Evolutionary conservation across 2,888 invertebrate species (phyloP).

Genomic region (Tyria jacobaeae): DNA sequence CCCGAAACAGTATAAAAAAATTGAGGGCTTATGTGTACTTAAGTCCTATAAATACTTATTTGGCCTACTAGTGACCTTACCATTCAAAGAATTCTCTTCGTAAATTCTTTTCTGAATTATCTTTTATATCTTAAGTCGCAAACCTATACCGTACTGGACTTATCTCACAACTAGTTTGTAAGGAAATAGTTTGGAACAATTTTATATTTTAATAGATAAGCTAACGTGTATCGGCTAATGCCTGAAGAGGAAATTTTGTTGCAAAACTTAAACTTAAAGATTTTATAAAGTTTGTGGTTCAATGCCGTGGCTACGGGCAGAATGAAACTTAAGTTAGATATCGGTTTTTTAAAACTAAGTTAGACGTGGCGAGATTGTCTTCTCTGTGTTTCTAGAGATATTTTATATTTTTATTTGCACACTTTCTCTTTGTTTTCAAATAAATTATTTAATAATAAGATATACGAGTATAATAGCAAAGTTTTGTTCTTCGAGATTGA

Average conservation of each 20-base stretch:
- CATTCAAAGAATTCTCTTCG: conserved; percentile 47
- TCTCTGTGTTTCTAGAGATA: conserved; percentile 19
- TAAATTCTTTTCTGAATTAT: conserved; percentile 46
- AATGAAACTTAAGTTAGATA: conserved; percentile 38
- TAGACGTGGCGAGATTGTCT: conserved; percentile 25
- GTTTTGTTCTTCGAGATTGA: too few species aligned
- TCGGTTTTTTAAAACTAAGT: conserved; percentile 44
- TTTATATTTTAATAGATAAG: conserved; percentile 61
- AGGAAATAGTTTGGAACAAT: conserved; percentile 55
- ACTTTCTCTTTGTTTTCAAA: conserved; percentile 21
- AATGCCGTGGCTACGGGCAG: conserved; percentile 33
- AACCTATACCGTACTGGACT: conserved; percentile 54
- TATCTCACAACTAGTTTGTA: conserved; percentile 52
- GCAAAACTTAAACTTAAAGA: conserved; percentile 45
- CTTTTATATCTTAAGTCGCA: conserved; percentile 49
- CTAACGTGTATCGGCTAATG: conserved; percentile 49
- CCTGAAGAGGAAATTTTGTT: conserved; percentile 46
- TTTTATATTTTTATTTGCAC: conserved; percentile 6
- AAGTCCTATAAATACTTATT: too few species aligned
- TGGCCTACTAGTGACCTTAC: too few species aligned
- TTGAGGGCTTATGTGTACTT: too few species aligned
- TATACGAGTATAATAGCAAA: too few species aligned
- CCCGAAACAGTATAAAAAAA: too few species aligned
- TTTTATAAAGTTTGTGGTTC: conserved; percentile 45
- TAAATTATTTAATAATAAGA: conserved; percentile 11